A percentile compares a stretch with the other conserved stretches of the same genome.
Conservation (phyloP, 2,113 vertebrate species). For the Saccopteryx leptura region DNA sequence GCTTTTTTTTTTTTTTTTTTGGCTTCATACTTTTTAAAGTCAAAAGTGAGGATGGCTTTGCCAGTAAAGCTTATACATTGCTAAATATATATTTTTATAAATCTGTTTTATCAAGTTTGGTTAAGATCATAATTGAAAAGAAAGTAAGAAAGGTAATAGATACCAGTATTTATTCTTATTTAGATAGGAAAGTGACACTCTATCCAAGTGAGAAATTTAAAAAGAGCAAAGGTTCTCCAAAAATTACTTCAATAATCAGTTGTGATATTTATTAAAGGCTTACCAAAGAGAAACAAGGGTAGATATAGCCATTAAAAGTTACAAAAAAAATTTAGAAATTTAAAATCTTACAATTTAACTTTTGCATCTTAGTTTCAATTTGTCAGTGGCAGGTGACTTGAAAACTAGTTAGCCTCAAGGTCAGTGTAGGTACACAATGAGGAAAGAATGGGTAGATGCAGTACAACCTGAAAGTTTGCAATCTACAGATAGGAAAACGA, state of each 20-base stretch:
- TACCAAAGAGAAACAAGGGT: background rate
- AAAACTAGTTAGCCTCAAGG: background rate
- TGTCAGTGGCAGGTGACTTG: background rate
- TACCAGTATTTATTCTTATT: background rate
- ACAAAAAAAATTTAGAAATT: background rate
- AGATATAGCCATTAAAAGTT: background rate
- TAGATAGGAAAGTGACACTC: conserved; percentile 2
- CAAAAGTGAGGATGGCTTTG: conserved; percentile 44
- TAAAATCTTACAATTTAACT: background rate
- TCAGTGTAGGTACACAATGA: background rate
- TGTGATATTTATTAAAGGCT: background rate
- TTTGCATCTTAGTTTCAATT: background rate
- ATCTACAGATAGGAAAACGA: background rate
- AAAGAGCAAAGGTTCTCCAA: background rate
- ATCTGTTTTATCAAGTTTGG: conserved; percentile 43
- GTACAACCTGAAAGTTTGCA: background rate
- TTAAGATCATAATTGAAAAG: conserved; percentile 18
- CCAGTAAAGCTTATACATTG: background rate
- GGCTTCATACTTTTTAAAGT: background rate
- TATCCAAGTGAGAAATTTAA: background rate
- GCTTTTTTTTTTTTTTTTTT: background rate
- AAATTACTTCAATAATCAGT: background rate
- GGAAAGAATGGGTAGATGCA: background rate
- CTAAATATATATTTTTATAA: background rate
- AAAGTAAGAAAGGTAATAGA: conserved; percentile 23